phyloP scores from a whole-genome alignment of 2,888 invertebrate species.

The Chelonus formosanus region DNA sequence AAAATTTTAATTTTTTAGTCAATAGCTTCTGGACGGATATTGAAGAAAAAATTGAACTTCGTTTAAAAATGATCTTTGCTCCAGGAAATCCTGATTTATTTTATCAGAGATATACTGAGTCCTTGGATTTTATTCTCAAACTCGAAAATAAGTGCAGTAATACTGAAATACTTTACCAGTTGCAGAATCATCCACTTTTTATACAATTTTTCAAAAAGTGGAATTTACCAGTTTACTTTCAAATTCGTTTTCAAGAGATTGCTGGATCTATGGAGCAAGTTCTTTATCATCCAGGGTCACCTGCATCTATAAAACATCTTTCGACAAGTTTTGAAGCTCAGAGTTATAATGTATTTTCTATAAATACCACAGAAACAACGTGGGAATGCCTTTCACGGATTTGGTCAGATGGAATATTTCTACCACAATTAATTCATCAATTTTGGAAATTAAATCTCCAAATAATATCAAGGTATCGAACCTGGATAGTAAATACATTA shows the following conservation, averaged over 20 bases:
- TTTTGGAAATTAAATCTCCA: slow-evolving; percentile 92
- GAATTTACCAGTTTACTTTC: slow-evolving; percentile 97
- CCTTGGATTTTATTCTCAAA: slow-evolving; percentile 77
- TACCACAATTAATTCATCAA: slow-evolving; percentile 77
- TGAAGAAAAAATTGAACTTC: slow-evolving; percentile 81
- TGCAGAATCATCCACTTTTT: slow-evolving; percentile 77
- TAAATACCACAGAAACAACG: slow-evolving; percentile 66
- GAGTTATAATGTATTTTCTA: slow-evolving; percentile 48
- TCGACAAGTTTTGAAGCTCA: slow-evolving; percentile 39
- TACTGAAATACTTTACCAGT: slow-evolving; percentile 69
- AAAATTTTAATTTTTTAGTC: slow-evolving; percentile 80
- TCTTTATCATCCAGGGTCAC: slow-evolving; percentile 52
- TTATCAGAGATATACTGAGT: slow-evolving; percentile 81
- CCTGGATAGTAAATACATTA: slow-evolving; percentile 71
- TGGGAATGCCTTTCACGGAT: slow-evolving; percentile 70
- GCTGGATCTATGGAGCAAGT: slow-evolving; percentile 70
- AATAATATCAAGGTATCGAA: slow-evolving; percentile 79
- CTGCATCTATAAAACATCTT: slow-evolving; percentile 48
- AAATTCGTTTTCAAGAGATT: slow-evolving; percentile 94
- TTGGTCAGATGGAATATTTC: slow-evolving; percentile 83
- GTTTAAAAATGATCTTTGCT: slow-evolving; percentile 85
- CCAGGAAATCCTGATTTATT: slow-evolving; percentile 92
- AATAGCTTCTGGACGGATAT: slow-evolving; percentile 90
- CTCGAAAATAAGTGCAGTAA: slow-evolving; percentile 75
- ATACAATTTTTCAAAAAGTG: slow-evolving; percentile 84